Conservation (phyloP, 2,113 vertebrate species). For the Xyliphius kryptos region DNA sequence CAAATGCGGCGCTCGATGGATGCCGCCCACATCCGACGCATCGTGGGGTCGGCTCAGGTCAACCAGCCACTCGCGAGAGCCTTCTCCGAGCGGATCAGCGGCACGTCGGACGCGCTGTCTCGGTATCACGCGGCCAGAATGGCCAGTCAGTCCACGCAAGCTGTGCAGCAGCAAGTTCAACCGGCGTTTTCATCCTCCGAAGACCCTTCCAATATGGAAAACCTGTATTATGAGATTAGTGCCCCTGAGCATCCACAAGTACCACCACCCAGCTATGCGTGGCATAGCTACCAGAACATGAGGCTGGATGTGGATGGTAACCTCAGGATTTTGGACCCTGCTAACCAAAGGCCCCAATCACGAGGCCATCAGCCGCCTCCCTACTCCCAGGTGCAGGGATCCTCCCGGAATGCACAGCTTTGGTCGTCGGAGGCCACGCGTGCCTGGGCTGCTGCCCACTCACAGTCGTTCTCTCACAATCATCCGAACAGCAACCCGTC, state of each 20-base stretch:
- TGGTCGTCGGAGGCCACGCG: slow-evolving; percentile 51
- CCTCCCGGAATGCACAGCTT: slow-evolving; percentile 38
- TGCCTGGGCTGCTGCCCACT: slow-evolving; percentile 47
- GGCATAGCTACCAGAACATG: slow-evolving; percentile 54
- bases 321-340: slow-evolving; percentile 42
- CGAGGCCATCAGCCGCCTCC: slow-evolving; percentile 33
- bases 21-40: slow-evolving; percentile 30
- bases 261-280: slow-evolving; percentile 49
- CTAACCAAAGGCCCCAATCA: slow-evolving; percentile 40
- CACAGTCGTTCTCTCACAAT: slow-evolving; percentile 41
- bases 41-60: slow-evolving; percentile 18
- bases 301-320: slow-evolving; percentile 53
- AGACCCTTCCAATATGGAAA: slow-evolving; percentile 54
- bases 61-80: slow-evolving; percentile 47
- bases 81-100: slow-evolving; percentile 46
- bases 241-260: slow-evolving; percentile 32
- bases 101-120: slow-evolving; percentile 40
- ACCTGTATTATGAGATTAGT: slow-evolving; percentile 70
- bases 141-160: slow-evolving; percentile 42
- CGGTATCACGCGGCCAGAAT: slow-evolving; percentile 43
- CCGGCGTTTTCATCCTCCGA: slow-evolving; percentile 38
- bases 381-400: slow-evolving; percentile 16
- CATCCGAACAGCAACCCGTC: slow-evolving; percentile 42
- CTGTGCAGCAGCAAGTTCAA: slow-evolving; percentile 35
- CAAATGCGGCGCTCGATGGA: slow-evolving; percentile 49